Conservation (phyloP, 2,797 vertebrate genomes). For the Myotis myotis region DNA sequence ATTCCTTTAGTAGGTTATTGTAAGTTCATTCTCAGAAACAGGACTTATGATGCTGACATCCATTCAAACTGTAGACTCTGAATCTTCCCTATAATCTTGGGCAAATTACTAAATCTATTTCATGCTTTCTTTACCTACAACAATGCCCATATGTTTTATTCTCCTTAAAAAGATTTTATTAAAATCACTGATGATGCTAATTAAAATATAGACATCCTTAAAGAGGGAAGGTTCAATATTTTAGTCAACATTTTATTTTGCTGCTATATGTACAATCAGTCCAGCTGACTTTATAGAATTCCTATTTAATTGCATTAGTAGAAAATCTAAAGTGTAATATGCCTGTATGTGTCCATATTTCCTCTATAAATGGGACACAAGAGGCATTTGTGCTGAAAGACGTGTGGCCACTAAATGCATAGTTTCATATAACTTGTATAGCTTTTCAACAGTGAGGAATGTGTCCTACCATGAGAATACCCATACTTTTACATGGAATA, state of each 20-base stretch:
- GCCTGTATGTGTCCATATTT: neutral
- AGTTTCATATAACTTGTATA: conserved; percentile 49
- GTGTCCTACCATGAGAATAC: conserved; percentile 26
- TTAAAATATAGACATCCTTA: neutral
- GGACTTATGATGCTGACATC: neutral
- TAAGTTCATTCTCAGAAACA: neutral
- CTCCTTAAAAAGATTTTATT: neutral
- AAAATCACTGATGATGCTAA: neutral
- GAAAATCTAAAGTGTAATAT: neutral
- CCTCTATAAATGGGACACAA: neutral
- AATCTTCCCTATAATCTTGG: neutral
- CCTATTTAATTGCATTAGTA: neutral
- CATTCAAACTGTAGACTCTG: neutral
- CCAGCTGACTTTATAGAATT: neutral
- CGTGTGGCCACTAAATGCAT: conserved; percentile 48
- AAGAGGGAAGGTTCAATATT: neutral
- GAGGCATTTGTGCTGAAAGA: conserved; percentile 50
- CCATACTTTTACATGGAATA: neutral
- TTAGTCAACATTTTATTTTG: neutral
- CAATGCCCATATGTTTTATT: neutral
- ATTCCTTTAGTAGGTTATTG: neutral
- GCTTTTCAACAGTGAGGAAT: conserved; percentile 23
- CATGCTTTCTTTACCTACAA: neutral
- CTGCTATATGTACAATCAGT: neutral
- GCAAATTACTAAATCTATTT: neutral